Percentiles rank a stretch among this genome's conserved stretches.
phyloP scores from a whole-genome alignment of 2,797 vertebrate genomes.

The Lacerta bilineata region DNA sequence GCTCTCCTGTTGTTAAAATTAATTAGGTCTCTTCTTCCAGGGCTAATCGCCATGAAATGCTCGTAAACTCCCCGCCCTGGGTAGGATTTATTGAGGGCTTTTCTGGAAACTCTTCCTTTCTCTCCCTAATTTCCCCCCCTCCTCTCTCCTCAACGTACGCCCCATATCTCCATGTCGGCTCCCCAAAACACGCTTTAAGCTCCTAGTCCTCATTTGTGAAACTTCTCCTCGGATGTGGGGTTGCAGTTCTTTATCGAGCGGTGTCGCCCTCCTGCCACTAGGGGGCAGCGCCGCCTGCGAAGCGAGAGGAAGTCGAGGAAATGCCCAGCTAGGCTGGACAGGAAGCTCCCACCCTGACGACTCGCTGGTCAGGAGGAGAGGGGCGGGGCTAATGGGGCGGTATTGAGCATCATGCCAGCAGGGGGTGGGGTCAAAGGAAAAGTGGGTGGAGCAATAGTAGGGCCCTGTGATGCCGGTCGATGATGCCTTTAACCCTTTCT shows the following conservation, averaged over 20 bases:
- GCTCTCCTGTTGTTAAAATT: constrained; percentile 32
- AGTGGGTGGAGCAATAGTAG: no score
- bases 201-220: background rate
- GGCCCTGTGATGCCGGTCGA: no score
- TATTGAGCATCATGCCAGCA: no score
- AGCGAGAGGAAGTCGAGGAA: background rate
- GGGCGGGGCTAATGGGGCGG: background rate
- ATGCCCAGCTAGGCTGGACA: background rate
- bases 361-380: background rate
- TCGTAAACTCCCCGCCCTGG: constrained; percentile 14
- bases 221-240: no score
- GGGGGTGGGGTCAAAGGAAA: no score
- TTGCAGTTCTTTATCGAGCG: background rate
- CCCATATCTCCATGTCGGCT: background rate
- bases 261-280: background rate
- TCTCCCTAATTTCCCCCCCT: background rate
- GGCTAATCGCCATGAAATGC: constrained; percentile 1
- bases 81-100: constrained; percentile 13
- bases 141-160: background rate
- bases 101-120: background rate
- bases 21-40: constrained; percentile 22
- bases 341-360: background rate
- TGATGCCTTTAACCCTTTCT: no score
- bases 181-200: background rate
- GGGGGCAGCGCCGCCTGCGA: background rate